Base-by-base conservation (phyloP, 1,140 invertebrate species). In the Arctopsyche grandis region DNA sequence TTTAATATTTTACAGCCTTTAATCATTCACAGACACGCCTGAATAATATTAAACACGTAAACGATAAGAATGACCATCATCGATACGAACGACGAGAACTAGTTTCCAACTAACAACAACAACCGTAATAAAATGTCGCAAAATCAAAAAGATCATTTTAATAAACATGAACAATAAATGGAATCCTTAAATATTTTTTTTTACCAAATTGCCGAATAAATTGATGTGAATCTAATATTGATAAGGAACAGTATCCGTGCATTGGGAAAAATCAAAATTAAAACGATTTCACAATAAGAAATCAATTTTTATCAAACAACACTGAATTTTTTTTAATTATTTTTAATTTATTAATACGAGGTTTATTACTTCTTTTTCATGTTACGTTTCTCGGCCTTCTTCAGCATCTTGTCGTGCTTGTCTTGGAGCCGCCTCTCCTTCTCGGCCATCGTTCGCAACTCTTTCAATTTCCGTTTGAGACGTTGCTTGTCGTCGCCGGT, bases 391-490 rank as follows among this genome's bases (percentile, higher is more conserved):
- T 93, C 91, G 0, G 92, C 91, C 79, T 94, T 91, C 85, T 95
- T 95, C 83, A 95, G 93, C 14, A 94, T 94, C 89, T 97, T 97
- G 26, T 94, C 89, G 82, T 96, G 94, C 69, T 93, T 93, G 83
- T 94, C 92, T 83, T 88, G 86, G 80, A 92, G 90, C 83, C 93
- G 91, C 69, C 92, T 90, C 84, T 96, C 94, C 82, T 95, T 95
- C 80, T 97, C 96, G 71, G 92, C 92, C 77, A 92, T 92, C 19
- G 91, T 86, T 83, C 93, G 92, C 46, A 97, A 89, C 84, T 97
- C 96, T 88, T 97, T 97, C 58, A 98, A 90, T 84, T 96, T 96
- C 60, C 96, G 92, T 86, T 98, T 98, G 80, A 98, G 89, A 77
- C 93, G 90, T 77, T 91, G 91, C 81, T 96, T 95, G 85, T 97